Evolutionary conservation across 2,797 vertebrate genomes (phyloP).

Genomic region (Muscicapa striata): DNA sequence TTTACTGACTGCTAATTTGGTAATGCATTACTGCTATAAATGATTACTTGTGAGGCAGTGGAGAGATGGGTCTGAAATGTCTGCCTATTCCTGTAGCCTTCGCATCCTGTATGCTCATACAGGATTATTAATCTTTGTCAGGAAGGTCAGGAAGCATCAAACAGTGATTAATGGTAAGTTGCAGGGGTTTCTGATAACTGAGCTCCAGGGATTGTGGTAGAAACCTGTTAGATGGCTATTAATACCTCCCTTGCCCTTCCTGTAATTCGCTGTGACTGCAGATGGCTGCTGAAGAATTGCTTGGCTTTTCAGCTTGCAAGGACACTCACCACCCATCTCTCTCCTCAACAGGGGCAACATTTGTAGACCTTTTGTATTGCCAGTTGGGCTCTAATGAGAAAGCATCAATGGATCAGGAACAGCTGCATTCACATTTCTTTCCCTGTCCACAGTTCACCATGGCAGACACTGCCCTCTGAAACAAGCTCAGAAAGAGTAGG

Average conservation of each 20-base stretch:
- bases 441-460: not conserved
- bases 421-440: not conserved
- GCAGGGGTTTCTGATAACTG: slow-evolving; percentile 32
- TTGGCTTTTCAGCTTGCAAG: not conserved
- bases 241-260: slow-evolving; percentile 11
- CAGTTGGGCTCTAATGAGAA: not conserved
- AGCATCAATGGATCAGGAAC: not conserved
- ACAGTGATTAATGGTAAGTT: slow-evolving; percentile 22
- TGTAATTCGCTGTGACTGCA: not conserved
- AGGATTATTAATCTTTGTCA: slow-evolving; percentile 40
- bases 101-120: not conserved
- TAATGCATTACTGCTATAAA: not conserved
- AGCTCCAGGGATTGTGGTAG: not conserved
- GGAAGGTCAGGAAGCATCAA: not conserved
- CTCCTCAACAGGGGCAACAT: not conserved
- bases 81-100: not conserved
- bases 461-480: not conserved
- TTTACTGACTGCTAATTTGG: slow-evolving; percentile 2
- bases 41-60: not conserved
- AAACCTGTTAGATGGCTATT: slow-evolving; percentile 31
- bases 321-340: not conserved
- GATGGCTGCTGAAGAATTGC: not conserved
- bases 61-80: not conserved
- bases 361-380: not conserved
- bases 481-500: not conserved